Base-by-base conservation (phyloP, 1,140 invertebrate genomes). In the Phymorhynchus buccinoides region DNA sequence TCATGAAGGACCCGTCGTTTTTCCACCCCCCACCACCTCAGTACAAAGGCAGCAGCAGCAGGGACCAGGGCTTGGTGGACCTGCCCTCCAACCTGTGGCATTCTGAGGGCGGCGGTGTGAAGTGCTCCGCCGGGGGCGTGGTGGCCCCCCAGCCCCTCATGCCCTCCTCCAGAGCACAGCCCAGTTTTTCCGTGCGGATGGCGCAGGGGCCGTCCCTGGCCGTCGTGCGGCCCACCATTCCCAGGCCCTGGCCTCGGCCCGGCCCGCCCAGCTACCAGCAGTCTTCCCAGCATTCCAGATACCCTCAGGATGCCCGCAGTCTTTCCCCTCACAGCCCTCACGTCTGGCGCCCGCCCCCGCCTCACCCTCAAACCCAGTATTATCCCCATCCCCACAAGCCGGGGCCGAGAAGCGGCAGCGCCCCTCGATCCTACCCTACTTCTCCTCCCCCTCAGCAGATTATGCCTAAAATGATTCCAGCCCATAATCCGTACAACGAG, bases 111-210 rank as follows among this genome's bases (percentile, higher is more conserved):
- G 27, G 41, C 39, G 39, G 22, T 48, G 27, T 39, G 30, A 84
- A 84, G 41, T 56, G 4, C 18, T 12, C 71, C 27, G 35, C 1
- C n/a, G 56, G 68, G 14, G 27, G 27, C 3, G 75, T 30, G 41
- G 16, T 75, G 9, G 48, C 75, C 44, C 52, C 75, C 6, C 83
- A 78, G 41, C 32, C 83, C 22, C 41, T 42, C 7, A 16, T 77
- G 9, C 48, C 78, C 3, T 80, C 81, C 4, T 44, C 81, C 32
- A 85, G 86, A 83, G 44, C 84, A 35, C 73, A 66, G 32, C 79
- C 85, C 6, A 80, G 83, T 83, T 86, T 85, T 62, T 52, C 73
- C 16, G 80, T 88, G 83, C 80, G 85, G 37, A n/a, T 88, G 41
- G 44, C 83, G n/a, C 81, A 87, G 37, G 84, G 80, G n/a, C 75